A percentile compares a stretch with the other conserved stretches of the same genome.
Evolutionary conservation across 2,888 invertebrate genomes (phyloP).

Genomic region (Copidosoma aretas): DNA sequence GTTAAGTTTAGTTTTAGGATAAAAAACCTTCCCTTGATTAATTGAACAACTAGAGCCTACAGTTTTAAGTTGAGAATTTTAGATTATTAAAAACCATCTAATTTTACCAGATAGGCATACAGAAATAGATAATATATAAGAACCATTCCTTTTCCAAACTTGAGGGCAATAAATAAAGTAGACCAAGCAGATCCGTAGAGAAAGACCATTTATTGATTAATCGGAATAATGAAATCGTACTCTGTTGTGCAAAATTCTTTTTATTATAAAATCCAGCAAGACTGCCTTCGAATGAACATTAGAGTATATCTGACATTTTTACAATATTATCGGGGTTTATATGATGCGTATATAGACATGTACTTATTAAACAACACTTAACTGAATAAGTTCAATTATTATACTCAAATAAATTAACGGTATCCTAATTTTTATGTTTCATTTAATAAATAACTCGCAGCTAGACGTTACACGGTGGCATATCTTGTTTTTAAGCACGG

Average conservation of each 20-base stretch:
- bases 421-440: too few relatives aligned
- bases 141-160: too few relatives aligned
- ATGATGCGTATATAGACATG: not conserved
- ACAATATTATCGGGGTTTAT: not conserved
- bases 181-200: too few relatives aligned
- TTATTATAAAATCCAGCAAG: slow-evolving; percentile 36
- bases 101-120: too few relatives aligned
- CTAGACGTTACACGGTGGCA: slow-evolving; percentile 5
- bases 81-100: too few relatives aligned
- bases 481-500: slow-evolving; percentile 1
- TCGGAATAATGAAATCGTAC: slow-evolving; percentile 18
- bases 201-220: too few relatives aligned
- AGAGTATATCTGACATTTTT: slow-evolving; percentile 9
- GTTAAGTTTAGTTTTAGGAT: too few relatives aligned
- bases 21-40: too few relatives aligned
- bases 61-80: too few relatives aligned
- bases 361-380: slow-evolving; percentile 28
- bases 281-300: slow-evolving; percentile 20
- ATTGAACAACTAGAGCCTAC: too few relatives aligned
- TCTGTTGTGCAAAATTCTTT: slow-evolving; percentile 29
- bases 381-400: slow-evolving; percentile 21
- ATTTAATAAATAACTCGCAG: too few relatives aligned
- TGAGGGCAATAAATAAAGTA: slow-evolving; percentile 4
- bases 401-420: not conserved
- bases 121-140: too few relatives aligned